A percentile compares a stretch with the other conserved stretches of the same genome.
These are phyloP conservation scores for Benthochromis sp. DNA, from an alignment of 2,113 vertebrate species.

Conservation along the genomic window DNA sequence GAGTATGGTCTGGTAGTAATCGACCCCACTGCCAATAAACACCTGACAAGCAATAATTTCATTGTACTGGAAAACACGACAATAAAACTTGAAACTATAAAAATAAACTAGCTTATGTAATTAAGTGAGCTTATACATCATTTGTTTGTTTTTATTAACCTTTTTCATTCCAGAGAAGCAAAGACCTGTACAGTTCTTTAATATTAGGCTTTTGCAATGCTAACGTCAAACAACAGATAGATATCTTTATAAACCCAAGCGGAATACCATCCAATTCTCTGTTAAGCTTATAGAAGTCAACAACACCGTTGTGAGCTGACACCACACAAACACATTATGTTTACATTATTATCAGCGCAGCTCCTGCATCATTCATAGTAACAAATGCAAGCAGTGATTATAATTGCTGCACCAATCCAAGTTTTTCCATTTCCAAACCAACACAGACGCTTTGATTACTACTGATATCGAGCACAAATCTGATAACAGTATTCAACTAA, in stretches of 20 bases:
- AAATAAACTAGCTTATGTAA: background rate
- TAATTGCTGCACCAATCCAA: background rate
- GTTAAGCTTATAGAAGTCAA: background rate
- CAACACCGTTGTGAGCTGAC: background rate
- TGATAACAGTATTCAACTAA: background rate
- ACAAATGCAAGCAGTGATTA: background rate
- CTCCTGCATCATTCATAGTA: background rate
- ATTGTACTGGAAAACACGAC: background rate
- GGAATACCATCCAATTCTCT: background rate
- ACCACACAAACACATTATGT: background rate
- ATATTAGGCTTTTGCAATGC: background rate
- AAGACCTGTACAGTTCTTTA: background rate
- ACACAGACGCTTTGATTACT: background rate
- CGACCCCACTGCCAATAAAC: background rate
- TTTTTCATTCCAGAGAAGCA: background rate
- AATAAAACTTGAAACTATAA: background rate
- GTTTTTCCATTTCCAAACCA: background rate
- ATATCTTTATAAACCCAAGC: background rate
- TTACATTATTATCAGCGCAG: background rate
- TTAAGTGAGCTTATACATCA: background rate
- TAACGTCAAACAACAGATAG: background rate
- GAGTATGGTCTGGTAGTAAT: background rate
- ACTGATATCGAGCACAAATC: background rate
- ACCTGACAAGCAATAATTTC: background rate
- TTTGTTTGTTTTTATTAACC: background rate